phyloP scores from a whole-genome alignment of 2,113 vertebrate species.

The Acrocephalus arundinaceus region DNA sequence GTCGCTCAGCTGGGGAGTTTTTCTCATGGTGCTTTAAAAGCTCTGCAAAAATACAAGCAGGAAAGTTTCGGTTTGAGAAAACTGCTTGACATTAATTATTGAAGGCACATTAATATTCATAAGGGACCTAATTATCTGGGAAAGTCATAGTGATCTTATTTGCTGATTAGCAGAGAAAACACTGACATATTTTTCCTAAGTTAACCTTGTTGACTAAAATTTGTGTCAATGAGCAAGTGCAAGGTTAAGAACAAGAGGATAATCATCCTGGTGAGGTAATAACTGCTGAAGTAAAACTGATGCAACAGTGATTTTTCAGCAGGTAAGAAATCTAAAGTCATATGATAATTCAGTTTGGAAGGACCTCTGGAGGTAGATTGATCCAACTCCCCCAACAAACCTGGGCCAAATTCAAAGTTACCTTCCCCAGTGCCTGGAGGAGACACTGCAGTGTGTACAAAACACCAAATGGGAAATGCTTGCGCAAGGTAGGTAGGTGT shows the following conservation, averaged over 20 bases:
- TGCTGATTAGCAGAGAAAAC: conserved; percentile 59
- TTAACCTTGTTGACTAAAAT: conserved; percentile 56
- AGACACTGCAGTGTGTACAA: background rate
- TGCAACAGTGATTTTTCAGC: background rate
- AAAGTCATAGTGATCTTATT: conserved; percentile 39
- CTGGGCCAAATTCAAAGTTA: background rate
- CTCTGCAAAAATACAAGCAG: background rate
- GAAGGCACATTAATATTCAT: conserved; percentile 58
- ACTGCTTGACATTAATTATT: conserved; percentile 40
- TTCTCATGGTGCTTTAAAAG: background rate
- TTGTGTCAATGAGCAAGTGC: conserved; percentile 28
- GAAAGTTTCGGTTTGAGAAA: background rate
- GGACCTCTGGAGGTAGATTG: conserved; percentile 24
- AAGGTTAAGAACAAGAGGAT: conserved; percentile 47
- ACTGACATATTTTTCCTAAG: conserved; percentile 32
- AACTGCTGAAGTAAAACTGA: background rate
- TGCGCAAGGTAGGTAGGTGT: background rate
- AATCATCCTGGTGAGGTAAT: background rate
- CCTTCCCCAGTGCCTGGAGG: background rate
- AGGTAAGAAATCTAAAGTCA: background rate
- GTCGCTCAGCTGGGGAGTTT: background rate
- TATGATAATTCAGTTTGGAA: conserved; percentile 16
- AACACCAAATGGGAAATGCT: background rate
- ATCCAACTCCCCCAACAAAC: background rate
- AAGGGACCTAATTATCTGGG: conserved; percentile 30